These are phyloP conservation scores for Cyclura pinguis DNA, from an alignment of 2,797 vertebrate species.

Conservation along the genomic window DNA sequence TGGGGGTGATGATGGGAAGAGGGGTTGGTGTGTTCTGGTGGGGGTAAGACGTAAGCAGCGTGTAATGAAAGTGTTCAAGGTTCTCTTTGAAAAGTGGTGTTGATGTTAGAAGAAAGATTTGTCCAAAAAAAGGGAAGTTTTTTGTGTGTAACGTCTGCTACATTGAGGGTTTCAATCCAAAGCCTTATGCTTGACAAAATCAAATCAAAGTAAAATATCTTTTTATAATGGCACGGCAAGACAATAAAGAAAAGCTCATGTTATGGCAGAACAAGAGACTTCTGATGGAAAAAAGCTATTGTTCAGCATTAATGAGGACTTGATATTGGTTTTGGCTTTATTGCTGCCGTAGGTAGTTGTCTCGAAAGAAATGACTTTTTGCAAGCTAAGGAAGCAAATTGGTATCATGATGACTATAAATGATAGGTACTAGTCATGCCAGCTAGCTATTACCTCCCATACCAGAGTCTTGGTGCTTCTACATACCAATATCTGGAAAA, in stretches of 20 bases:
- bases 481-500: too few relatives aligned
- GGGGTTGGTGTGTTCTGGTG: background rate
- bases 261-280: background rate
- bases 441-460: too few relatives aligned
- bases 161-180: background rate
- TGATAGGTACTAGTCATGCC: too few relatives aligned
- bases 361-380: background rate
- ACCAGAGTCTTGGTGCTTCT: too few relatives aligned
- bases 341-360: background rate
- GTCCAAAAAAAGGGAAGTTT: background rate
- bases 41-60: background rate
- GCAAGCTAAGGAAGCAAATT: background rate
- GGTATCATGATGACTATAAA: too few relatives aligned
- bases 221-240: background rate
- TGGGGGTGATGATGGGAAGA: slow-evolving; percentile 5
- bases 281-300: background rate
- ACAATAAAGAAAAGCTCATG: background rate
- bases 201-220: slow-evolving; percentile 8
- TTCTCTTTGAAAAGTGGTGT: slow-evolving; percentile 3
- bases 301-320: background rate
- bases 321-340: background rate
- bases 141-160: background rate
- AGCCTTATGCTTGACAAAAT: background rate
- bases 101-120: background rate
- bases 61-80: slow-evolving; percentile 31